Evolutionary conservation across 2,113 vertebrate species (phyloP).

Genomic region (Mellivora capensis): DNA sequence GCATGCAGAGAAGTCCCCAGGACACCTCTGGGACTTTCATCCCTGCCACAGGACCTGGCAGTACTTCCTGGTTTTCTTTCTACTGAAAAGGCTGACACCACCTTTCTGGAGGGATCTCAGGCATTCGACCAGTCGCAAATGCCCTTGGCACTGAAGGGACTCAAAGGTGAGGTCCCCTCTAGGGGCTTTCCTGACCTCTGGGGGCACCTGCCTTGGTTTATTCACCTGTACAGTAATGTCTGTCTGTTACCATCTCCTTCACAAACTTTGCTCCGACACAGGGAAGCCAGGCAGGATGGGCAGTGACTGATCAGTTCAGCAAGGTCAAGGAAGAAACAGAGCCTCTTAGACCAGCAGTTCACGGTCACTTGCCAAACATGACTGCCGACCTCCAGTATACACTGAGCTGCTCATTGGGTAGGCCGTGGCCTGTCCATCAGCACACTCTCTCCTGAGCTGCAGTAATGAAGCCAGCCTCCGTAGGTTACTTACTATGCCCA

Average conservation of each 20-base stretch:
- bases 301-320: neutral
- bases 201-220: neutral
- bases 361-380: neutral
- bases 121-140: neutral
- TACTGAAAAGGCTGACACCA: neutral
- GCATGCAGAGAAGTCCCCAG: neutral
- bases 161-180: neutral
- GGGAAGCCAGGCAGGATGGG: neutral
- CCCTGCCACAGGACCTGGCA: neutral
- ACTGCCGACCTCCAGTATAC: neutral
- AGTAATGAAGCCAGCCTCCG: neutral
- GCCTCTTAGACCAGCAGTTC: neutral
- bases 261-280: neutral
- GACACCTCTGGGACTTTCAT: neutral
- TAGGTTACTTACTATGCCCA: neutral
- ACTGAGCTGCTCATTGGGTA: rapidly evolving
- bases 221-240: neutral
- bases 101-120: neutral
- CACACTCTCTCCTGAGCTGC: neutral
- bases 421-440: rapidly evolving
- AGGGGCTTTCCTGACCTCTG: neutral
- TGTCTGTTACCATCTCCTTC: neutral
- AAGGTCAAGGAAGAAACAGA: neutral
- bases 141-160: neutral
- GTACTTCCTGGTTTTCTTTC: neutral